A percentile compares a stretch with the other conserved stretches of the same genome.
These are phyloP conservation scores for Cotesia typhae DNA, from an alignment of 1,140 invertebrate genomes.

Conservation along the genomic window DNA sequence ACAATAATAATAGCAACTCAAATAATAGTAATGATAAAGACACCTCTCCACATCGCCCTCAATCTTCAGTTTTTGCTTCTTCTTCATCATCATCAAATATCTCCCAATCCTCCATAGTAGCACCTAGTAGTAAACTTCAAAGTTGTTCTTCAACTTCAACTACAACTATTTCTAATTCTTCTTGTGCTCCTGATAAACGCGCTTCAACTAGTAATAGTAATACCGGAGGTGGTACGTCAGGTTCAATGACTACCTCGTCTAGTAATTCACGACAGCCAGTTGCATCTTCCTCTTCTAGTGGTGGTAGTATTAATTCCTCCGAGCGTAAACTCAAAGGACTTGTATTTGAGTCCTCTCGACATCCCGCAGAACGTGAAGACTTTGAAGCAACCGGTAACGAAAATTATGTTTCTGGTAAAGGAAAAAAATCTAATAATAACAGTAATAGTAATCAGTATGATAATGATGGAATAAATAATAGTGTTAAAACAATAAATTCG, in stretches of 20 bases:
- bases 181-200: conserved; percentile 45
- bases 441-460: conserved; percentile 60
- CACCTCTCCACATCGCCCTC: conserved; percentile 50
- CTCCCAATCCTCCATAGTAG: conserved; percentile 45
- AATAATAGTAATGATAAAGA: conserved; percentile 53
- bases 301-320: conserved; percentile 42
- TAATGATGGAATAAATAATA: conserved; percentile 53
- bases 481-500: conserved; percentile 56
- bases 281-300: conserved; percentile 34
- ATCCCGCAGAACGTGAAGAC: conserved; percentile 74
- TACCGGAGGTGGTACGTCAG: conserved; percentile 29
- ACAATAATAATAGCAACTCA: conserved; percentile 55
- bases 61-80: conserved; percentile 31
- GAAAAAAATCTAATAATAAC: conserved; percentile 61
- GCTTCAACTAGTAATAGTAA: conserved; percentile 39
- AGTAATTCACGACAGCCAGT: conserved; percentile 35
- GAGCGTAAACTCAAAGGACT: conserved; percentile 65
- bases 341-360: conserved; percentile 70
- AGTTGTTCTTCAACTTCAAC: conserved; percentile 42
- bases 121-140: conserved; percentile 48
- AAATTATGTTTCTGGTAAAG: conserved; percentile 66
- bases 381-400: conserved; percentile 76
- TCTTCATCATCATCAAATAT: conserved; percentile 37
- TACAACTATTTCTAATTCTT: not conserved
- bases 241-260: conserved; percentile 37